Evolutionary conservation across 2,888 invertebrate species (phyloP), one percentile per base, ranked within the genome.

Genomic region (Melitaea athalia): DNA sequence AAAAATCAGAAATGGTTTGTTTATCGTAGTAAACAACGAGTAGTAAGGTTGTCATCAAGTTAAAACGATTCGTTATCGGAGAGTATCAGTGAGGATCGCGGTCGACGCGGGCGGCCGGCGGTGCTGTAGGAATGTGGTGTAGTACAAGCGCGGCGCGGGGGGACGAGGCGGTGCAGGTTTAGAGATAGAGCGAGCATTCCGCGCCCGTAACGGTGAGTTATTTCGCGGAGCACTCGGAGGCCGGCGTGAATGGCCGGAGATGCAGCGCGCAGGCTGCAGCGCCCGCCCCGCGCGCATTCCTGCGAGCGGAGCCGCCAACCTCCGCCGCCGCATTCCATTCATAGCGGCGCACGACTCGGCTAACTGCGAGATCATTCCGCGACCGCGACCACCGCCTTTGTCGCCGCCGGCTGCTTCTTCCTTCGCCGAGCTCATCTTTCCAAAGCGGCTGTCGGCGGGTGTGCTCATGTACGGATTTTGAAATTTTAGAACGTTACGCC

Each of bases 261-360:
- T 89, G 91, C 87, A 87, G 82, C 80, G 81, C 83, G 78, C 72
- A 74, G 74, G 71, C 77, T 64, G 75, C 77, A 55, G 77, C 75
- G 75, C 74, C 71, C 74, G 70, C 73, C 74, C 74, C 74, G 77
- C 75, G 74, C 69, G 68, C 77, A 73, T 76, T 74, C 75, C 81
- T 69, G 68, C 67, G 68, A 65, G 80, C 83, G 83, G 82, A 83
- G 83, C 76, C 85, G 86, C 89, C 91, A 90, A 90, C 89, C 86
- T 87, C 86, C 84, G 82, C 78, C 87, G 81, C 86, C 91, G 87
- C 92, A 92, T 92, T 91, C 91, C 92, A 92, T 92, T 92, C 91
- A 92, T 92, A 88, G 88, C 89, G 75, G 78, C 80, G 78, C 78
- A 80, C 80, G 80, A 79, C 78, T 77, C 73, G 64, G 68, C 72